Percentiles rank a stretch among this genome's conserved stretches.
These are phyloP conservation scores for Leistus spinibarbis DNA, from an alignment of 2,888 invertebrate genomes.

Conservation along the genomic window DNA sequence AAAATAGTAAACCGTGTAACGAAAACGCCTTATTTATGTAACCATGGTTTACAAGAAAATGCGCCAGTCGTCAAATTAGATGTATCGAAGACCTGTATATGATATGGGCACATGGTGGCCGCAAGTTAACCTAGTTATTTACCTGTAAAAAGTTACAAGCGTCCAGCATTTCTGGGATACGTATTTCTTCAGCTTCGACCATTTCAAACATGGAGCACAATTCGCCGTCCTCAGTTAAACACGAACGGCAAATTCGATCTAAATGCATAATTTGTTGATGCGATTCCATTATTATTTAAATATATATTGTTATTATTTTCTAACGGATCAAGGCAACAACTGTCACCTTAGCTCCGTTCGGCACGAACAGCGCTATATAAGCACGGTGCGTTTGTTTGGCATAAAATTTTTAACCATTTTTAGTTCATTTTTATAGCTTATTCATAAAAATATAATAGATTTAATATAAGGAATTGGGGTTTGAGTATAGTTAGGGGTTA, in stretches of 20 bases:
- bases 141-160: slow-evolving; percentile 60
- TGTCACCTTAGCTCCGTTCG: neutral
- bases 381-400: neutral
- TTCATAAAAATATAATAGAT: too few relatives aligned
- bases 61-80: too few relatives aligned
- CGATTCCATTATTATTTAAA: slow-evolving; percentile 19
- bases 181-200: slow-evolving; percentile 53
- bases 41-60: too few relatives aligned
- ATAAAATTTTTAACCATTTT: too few relatives aligned
- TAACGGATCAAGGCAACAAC: neutral
- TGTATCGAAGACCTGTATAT: too few relatives aligned
- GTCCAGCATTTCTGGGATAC: slow-evolving; percentile 57
- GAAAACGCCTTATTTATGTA: too few relatives aligned
- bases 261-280: slow-evolving; percentile 42
- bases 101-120: neutral
- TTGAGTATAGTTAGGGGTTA: too few relatives aligned
- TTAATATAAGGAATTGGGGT: too few relatives aligned
- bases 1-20: too few relatives aligned
- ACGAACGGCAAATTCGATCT: slow-evolving; percentile 59
- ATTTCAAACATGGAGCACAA: slow-evolving; percentile 53
- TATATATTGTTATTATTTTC: neutral
- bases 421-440: too few relatives aligned
- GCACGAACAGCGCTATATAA: neutral
- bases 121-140: slow-evolving; percentile 20
- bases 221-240: slow-evolving; percentile 56